Conservation (phyloP, 2,888 invertebrate genomes). For the Protophormia terraenovae region DNA sequence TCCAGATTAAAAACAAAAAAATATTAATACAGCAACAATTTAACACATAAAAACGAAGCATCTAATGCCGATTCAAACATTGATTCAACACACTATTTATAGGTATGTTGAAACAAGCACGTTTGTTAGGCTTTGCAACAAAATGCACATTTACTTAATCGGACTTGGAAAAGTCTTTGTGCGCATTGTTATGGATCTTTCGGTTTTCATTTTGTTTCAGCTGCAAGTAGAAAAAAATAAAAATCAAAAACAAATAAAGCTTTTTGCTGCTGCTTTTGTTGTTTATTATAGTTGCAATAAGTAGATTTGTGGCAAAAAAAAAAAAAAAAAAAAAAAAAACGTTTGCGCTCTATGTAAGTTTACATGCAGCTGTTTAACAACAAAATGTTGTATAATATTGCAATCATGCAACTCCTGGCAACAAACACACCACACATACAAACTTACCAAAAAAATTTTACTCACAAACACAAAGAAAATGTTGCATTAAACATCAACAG, state of each 20-base stretch:
- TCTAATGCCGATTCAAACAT: slow-evolving; percentile 9
- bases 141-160: slow-evolving; percentile 17
- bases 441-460: neutral
- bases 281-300: slow-evolving; percentile 10
- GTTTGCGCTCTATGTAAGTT: neutral
- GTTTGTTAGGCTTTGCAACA: slow-evolving; percentile 29
- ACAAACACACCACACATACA: neutral
- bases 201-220: slow-evolving; percentile 25
- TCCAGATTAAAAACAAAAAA: slow-evolving; percentile 4
- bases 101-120: neutral
- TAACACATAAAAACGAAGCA: slow-evolving; percentile 13
- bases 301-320: slow-evolving; percentile 17
- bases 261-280: neutral
- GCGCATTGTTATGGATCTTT: slow-evolving; percentile 34
- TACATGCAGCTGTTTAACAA: slow-evolving; percentile 44
- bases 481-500: neutral
- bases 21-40: neutral
- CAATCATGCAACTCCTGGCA: slow-evolving; percentile 30
- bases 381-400: slow-evolving; percentile 32
- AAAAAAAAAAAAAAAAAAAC: no score
- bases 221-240: neutral
- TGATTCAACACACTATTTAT: neutral
- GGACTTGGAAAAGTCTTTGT: neutral
- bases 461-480: neutral
- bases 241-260: neutral